Evolutionary conservation across 2,888 invertebrate species (phyloP).

Genomic region (Apeira syringaria): DNA sequence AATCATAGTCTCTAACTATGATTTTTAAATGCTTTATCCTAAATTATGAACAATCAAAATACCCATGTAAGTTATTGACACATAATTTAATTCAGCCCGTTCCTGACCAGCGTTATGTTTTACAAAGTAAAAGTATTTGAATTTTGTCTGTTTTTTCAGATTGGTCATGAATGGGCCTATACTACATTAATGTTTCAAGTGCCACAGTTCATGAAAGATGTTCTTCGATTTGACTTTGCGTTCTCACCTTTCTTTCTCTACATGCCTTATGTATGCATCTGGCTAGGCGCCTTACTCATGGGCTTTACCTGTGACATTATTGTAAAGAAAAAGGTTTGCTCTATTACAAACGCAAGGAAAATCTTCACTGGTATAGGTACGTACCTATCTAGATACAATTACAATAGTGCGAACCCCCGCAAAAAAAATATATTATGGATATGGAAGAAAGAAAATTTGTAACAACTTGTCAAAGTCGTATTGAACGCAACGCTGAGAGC

Average conservation of each 20-base stretch:
- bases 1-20: no score
- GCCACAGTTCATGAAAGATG: conserved; percentile 13
- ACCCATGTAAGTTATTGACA: no score
- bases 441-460: no score
- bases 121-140: no score
- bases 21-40: no score
- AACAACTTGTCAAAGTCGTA: no score
- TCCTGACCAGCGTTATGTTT: no score
- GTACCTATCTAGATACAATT: not conserved
- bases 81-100: no score
- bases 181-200: conserved; percentile 7
- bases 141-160: conserved; percentile 11
- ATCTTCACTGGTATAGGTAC: conserved; percentile 50
- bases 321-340: conserved; percentile 7
- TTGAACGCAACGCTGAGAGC: no score
- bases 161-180: conserved; percentile 20
- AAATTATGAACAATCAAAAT: no score
- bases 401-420: no score
- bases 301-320: conserved; percentile 17
- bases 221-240: conserved; percentile 9
- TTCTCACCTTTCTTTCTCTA: not conserved
- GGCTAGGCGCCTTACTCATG: conserved; percentile 15
- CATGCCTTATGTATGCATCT: conserved; percentile 18
- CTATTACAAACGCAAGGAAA: conserved; percentile 14
- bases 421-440: no score